These are phyloP conservation scores for Bhutanitis thaidina DNA, from an alignment of 2,888 invertebrate species.

Conservation along the genomic window DNA sequence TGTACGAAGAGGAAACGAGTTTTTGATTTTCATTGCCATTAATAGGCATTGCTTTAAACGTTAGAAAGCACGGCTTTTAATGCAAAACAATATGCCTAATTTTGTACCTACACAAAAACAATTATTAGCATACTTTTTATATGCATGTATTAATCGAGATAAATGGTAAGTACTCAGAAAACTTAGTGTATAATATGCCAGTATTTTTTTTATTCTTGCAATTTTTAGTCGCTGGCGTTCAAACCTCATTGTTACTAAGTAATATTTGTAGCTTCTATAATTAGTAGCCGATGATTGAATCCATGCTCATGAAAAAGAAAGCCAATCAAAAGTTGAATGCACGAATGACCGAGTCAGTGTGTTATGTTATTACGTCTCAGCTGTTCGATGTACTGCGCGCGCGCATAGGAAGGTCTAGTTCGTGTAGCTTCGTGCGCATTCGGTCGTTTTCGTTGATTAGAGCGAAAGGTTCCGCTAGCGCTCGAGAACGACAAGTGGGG, in stretches of 20 bases:
- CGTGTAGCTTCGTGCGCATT: constrained; percentile 56
- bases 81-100: too few relatives aligned
- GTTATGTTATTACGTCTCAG: constrained; percentile 79
- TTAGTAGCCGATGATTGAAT: constrained; percentile 42
- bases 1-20: constrained; percentile 13
- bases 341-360: constrained; percentile 80
- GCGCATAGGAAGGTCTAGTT: constrained; percentile 78
- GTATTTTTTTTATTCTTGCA: too few relatives aligned
- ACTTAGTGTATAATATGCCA: too few relatives aligned
- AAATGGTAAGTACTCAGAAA: too few relatives aligned
- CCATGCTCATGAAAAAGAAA: constrained; percentile 71
- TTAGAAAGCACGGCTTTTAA: constrained; percentile 2
- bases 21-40: constrained; percentile 12
- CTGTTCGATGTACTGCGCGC: constrained; percentile 69
- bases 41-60: constrained; percentile 4
- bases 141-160: too few relatives aligned
- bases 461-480: constrained; percentile 47
- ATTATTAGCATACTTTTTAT: too few relatives aligned
- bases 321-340: constrained; percentile 79
- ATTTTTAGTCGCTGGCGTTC: too few relatives aligned
- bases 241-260: background rate
- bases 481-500: constrained; percentile 68
- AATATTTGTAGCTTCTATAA: constrained; percentile 11
- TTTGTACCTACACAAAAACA: too few relatives aligned
- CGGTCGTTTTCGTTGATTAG: constrained; percentile 51